These are phyloP conservation scores for Teleogryllus oceanicus DNA, from an alignment of 2,888 invertebrate species.

Conservation along the genomic window DNA sequence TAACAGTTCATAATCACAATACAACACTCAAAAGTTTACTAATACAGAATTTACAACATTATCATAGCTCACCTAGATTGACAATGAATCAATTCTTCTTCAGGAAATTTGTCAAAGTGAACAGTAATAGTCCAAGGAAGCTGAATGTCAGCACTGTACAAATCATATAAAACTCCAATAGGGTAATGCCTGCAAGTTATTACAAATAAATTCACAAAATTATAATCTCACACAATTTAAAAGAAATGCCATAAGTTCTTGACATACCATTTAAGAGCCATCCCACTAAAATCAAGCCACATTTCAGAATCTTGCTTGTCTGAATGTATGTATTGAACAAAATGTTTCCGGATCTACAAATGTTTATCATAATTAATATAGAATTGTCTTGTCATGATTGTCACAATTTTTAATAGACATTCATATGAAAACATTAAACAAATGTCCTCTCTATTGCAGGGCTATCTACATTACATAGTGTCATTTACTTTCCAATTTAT, in stretches of 20 bases:
- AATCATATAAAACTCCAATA: constrained; percentile 86
- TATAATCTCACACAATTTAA: neutral
- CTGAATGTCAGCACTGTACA: constrained; percentile 65
- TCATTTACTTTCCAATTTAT: neutral
- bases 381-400: too few species aligned
- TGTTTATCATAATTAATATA: constrained; percentile 29
- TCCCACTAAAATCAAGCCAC: constrained; percentile 92
- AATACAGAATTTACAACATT: neutral
- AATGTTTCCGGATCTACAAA: constrained; percentile 79
- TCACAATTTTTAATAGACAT: too few species aligned
- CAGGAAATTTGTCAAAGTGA: constrained; percentile 93
- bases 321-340: constrained; percentile 73
- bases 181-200: constrained; percentile 57
- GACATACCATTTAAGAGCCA: constrained; percentile 76
- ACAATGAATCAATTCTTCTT: constrained; percentile 81
- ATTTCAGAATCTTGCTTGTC: constrained; percentile 82
- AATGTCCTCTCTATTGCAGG: too few species aligned
- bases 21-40: too few species aligned
- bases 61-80: constrained; percentile 65
- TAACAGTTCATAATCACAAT: constrained; percentile 11
- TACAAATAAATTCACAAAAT: neutral
- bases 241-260: neutral
- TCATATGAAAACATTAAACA: too few species aligned
- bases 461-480: neutral
- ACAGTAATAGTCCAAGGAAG: constrained; percentile 93